Base-by-base conservation (phyloP, 2,888 invertebrate genomes). In the Globia sparganii region DNA sequence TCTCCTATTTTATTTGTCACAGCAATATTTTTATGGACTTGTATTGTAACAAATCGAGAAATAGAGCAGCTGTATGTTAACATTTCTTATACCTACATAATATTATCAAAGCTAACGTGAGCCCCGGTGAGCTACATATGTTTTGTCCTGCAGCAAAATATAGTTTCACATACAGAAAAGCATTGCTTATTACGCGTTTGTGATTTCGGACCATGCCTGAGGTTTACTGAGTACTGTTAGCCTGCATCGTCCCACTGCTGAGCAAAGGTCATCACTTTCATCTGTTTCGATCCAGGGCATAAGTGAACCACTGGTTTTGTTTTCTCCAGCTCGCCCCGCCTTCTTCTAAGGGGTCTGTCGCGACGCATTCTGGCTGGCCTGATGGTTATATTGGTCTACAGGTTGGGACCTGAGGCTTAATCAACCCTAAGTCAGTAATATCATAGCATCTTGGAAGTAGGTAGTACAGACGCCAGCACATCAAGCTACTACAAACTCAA, bases 11-110 rank as follows among this genome's bases (percentile, higher is more conserved):
- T 37, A 61, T 80, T 71, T 28, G 0, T 11, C 6, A 9, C 13
- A 34, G 40, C 13, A 34, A 25, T n/a, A 18, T 70, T 53, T 56
- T 46, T 76, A 56, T 77, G 28, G 18, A 34, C 15, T n/a, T 53
- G 3, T 40, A 34, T 37, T 25, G 37, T 40, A n/a, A 49, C 21
- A 21, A 46, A 11, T 75, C 18, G 21, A 43, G 4, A 34, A 31
- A 70, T 28, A 31, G 61, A 69, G 18, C 34, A 34, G 11, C 6
- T 37, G 6, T 21, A 13, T 68, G 11, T 5, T 53, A 18, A 18
- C 2, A 31, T 31, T 31, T 18, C 2, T 3, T 40, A 40, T 40
- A 62, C 34, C 2, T 25, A 25, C 6, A 13, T 13, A 25, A 21
- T 61, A 25, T 11, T 34, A 34, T 25, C 62, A 25, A 4, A 15